Evolutionary conservation across 2,113 vertebrate species (phyloP), one percentile per base, ranked within the genome.

Genomic region (Paraplagusia blochii): DNA sequence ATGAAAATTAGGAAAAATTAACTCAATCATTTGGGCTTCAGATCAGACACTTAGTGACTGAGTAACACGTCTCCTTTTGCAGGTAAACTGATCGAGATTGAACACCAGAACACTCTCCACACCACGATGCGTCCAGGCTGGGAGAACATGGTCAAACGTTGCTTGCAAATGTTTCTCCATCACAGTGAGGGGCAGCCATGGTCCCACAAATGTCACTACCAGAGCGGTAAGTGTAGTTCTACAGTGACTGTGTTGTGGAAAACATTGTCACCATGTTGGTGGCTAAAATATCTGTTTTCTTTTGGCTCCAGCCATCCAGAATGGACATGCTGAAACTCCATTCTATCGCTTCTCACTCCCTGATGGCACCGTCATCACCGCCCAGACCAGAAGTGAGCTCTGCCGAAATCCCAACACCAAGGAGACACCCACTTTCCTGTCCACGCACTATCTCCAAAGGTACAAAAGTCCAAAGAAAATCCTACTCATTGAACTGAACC

Each of bases 1-100:
- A n/a, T n/a, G n/a, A n/a, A n/a, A n/a, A n/a, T n/a, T n/a, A n/a
- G n/a, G n/a, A n/a, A n/a, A n/a, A n/a, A n/a, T n/a, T n/a, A n/a
- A n/a, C n/a, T n/a, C n/a, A n/a, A n/a, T n/a, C n/a, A n/a, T n/a
- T n/a, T n/a, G n/a, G n/a, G n/a, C n/a, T n/a, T n/a, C n/a, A n/a
- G n/a, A n/a, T n/a, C n/a, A n/a, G n/a, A n/a, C n/a, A n/a, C n/a
- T n/a, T n/a, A n/a, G n/a, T n/a, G n/a, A n/a, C n/a, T n/a, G n/a
- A n/a, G n/a, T n/a, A n/a, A n/a, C n/a, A n/a, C 8, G 6, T 65
- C 29, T 55, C 56, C 11, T 59, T 0, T 81, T 66, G 12, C 74
- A 99, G 97, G 97, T 73, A 98, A 98, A 68, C 92, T 98, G 59
- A 93, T 98, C 72, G 96, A 95, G 81, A 98, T 99, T 13, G 97